Evolutionary conservation across 2,797 vertebrate species (phyloP), one percentile per base, ranked within the genome.

Genomic region (Galaxias olidus): DNA sequence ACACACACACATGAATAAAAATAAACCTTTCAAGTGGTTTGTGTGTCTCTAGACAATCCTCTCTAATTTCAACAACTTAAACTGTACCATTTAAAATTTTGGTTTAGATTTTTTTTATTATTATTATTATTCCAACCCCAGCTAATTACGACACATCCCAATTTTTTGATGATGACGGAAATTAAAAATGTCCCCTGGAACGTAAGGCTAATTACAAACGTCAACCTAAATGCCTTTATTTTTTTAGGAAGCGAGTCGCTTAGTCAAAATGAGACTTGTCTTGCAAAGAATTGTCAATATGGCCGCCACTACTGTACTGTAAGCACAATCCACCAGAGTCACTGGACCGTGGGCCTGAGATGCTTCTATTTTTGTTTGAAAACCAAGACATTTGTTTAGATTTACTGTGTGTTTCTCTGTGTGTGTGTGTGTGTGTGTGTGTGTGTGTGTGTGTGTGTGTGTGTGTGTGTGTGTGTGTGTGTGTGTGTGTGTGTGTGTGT

Each of bases 181-280:
- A 89, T 89, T 81, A 87, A 87, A 83, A 72, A 69, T 74, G 84
- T 84, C 72, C 72, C 66, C 63, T 62, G 80, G 72, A 87, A 86
- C 77, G 76, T 75, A 78, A 70, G 75, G 81, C 84, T 88, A 89
- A 90, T 91, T 87, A 83, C 75, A 86, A 86, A 81, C 83, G 81
- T 80, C 74, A 84, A 57, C 68, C 66, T 74, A 74, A 57, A 46
- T 82, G 69, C 30, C 30, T 30, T 30, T 86, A 83, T 85, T 76
- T 86, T 73, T 79, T 74, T 45, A 65, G 12, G 61, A 71, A 76
- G 65, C 45, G 72, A 82, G 81, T 83, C 72, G 75, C 81, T 73
- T 71, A 75, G 68, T 30, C 30, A 30, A 30, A 30, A 6, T 30
- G 30, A 30, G 30, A 30, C 30, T 30, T 30, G 30, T 30, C 30